These are phyloP conservation scores for Apteryx owenii DNA, from an alignment of 2,113 vertebrate species.

Conservation along the genomic window DNA sequence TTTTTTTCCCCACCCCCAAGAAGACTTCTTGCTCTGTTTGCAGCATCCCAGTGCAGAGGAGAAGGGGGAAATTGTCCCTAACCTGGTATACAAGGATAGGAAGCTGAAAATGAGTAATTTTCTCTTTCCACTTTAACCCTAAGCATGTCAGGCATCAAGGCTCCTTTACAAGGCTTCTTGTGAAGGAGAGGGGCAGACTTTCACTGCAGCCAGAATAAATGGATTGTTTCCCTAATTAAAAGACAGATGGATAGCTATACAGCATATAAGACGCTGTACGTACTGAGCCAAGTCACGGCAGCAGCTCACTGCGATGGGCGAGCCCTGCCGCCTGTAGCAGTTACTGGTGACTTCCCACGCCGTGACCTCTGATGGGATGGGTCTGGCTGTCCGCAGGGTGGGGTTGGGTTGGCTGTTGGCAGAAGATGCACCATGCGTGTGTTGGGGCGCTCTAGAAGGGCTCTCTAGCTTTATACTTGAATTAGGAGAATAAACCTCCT, in stretches of 20 bases:
- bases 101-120: background rate
- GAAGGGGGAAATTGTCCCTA: background rate
- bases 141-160: background rate
- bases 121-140: background rate
- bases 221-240: background rate
- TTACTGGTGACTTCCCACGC: background rate
- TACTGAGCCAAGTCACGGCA: background rate
- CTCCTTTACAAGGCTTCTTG: background rate
- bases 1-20: background rate
- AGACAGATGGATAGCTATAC: background rate
- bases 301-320: rapidly evolving
- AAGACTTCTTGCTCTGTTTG: background rate
- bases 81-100: background rate
- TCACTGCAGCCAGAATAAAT: background rate
- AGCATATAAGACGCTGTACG: background rate
- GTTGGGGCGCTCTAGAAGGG: rapidly evolving
- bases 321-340: background rate
- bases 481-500: background rate
- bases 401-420: background rate
- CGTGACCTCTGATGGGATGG: rapidly evolving
- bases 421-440: background rate
- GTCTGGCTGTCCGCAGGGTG: background rate
- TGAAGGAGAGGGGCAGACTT: background rate
- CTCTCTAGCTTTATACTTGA: background rate
- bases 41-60: background rate